Conservation (phyloP, 2,113 vertebrate genomes). For the Periophthalmodon schlosseri region DNA sequence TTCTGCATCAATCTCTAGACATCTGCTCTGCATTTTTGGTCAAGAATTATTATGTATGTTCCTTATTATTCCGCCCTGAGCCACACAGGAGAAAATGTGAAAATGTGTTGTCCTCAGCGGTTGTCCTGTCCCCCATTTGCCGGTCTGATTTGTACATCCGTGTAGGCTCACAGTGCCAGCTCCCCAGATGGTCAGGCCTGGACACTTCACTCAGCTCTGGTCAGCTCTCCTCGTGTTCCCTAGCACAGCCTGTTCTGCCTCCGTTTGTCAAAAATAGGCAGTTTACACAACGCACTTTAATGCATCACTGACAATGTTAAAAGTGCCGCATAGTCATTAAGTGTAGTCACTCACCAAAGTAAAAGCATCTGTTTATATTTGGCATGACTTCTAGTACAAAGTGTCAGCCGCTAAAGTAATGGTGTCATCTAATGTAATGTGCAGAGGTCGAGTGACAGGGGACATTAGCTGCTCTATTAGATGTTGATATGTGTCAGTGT, state of each 20-base stretch:
- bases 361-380: slow-evolving; percentile 19
- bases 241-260: slow-evolving; percentile 44
- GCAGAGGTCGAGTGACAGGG: not conserved
- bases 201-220: slow-evolving; percentile 48
- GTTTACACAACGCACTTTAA: slow-evolving; percentile 30
- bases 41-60: not conserved
- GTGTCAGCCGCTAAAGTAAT: slow-evolving; percentile 35
- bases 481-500: slow-evolving; percentile 19
- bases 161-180: slow-evolving; percentile 43
- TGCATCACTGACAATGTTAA: slow-evolving; percentile 2
- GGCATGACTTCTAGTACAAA: slow-evolving; percentile 29
- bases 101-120: slow-evolving; percentile 46
- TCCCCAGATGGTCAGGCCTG: slow-evolving; percentile 61
- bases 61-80: slow-evolving; percentile 6
- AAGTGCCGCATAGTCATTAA: slow-evolving; percentile 2
- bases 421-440: slow-evolving; percentile 31
- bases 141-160: slow-evolving; percentile 47
- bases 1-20: not conserved
- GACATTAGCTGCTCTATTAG: slow-evolving; percentile 10
- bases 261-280: slow-evolving; percentile 25
- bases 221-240: slow-evolving; percentile 44
- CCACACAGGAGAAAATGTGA: slow-evolving; percentile 12
- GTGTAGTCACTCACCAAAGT: not conserved
- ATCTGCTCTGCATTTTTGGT: not conserved
- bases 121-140: slow-evolving; percentile 27